phyloP scores from a whole-genome alignment of 2,797 vertebrate species.

The Cyclura pinguis region DNA sequence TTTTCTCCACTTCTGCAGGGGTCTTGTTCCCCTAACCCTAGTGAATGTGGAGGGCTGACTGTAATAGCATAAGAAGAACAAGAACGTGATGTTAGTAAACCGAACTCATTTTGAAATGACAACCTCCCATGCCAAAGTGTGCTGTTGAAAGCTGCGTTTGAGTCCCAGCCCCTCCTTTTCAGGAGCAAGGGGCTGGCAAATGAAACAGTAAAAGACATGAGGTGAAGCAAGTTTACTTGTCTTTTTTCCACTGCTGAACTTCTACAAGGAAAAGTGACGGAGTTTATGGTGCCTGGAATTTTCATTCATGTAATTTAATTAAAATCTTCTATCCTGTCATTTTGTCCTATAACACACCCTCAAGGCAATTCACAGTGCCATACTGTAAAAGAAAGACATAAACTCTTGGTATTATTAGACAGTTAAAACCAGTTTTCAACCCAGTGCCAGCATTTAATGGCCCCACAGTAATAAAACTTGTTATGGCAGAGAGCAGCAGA shows the following conservation, averaged over 20 bases:
- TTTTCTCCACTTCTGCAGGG: too few species aligned
- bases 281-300: not conserved
- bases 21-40: too few species aligned
- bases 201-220: not conserved
- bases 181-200: not conserved
- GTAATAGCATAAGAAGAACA: too few species aligned
- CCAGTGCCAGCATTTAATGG: not conserved
- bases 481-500: not conserved
- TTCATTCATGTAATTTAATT: slow-evolving; percentile 23
- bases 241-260: not conserved
- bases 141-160: not conserved
- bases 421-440: not conserved
- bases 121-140: not conserved
- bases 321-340: not conserved
- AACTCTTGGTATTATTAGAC: not conserved
- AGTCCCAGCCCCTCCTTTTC: too few species aligned
- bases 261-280: not conserved
- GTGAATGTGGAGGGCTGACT: too few species aligned
- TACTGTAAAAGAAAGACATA: not conserved
- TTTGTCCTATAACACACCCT: not conserved
- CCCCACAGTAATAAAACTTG: not conserved
- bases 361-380: not conserved
- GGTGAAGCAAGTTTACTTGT: too few species aligned
- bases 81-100: not conserved
- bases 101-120: not conserved